Evolutionary conservation across 2,888 invertebrate genomes (phyloP).

Genomic region (Elegia similella): DNA sequence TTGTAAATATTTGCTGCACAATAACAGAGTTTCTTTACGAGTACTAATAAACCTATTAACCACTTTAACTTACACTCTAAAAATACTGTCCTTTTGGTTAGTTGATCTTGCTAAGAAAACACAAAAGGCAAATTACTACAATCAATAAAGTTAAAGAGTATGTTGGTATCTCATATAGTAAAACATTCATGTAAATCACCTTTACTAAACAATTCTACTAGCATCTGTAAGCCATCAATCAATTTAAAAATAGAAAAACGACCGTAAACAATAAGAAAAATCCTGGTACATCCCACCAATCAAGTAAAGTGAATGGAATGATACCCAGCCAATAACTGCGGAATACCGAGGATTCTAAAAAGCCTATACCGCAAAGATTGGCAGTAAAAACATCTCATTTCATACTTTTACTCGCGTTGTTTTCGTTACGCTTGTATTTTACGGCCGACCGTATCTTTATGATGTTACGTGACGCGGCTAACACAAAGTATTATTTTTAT

Average conservation of each 20-base stretch:
- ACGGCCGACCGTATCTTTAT: slow-evolving; percentile 20
- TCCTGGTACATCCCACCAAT: slow-evolving; percentile 8
- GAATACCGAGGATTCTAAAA: slow-evolving; percentile 2
- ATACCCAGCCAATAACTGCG: slow-evolving; percentile 1
- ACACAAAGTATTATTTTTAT: slow-evolving; percentile 5
- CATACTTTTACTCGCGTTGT: slow-evolving; percentile 19
- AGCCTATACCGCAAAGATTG: slow-evolving; percentile 12
- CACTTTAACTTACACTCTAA: no score
- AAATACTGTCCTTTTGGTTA: no score
- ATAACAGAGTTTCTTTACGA: no score
- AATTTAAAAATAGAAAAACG: background rate
- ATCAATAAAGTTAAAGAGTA: no score
- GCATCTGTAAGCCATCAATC: background rate
- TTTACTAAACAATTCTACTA: background rate
- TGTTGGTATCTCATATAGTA: no score
- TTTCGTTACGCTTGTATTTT: slow-evolving; percentile 19
- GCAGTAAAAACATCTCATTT: slow-evolving; percentile 21
- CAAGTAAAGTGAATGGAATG: slow-evolving; percentile 1
- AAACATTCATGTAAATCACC: no score
- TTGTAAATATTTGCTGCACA: no score
- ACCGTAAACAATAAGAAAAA: background rate
- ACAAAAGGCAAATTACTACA: no score
- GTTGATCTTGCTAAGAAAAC: no score
- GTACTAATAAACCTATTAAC: no score
- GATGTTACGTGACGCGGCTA: slow-evolving; percentile 16